Percentiles rank a stretch among this genome's conserved stretches.
Evolutionary conservation across 2,113 vertebrate species (phyloP).

Genomic region (Gobius niger): DNA sequence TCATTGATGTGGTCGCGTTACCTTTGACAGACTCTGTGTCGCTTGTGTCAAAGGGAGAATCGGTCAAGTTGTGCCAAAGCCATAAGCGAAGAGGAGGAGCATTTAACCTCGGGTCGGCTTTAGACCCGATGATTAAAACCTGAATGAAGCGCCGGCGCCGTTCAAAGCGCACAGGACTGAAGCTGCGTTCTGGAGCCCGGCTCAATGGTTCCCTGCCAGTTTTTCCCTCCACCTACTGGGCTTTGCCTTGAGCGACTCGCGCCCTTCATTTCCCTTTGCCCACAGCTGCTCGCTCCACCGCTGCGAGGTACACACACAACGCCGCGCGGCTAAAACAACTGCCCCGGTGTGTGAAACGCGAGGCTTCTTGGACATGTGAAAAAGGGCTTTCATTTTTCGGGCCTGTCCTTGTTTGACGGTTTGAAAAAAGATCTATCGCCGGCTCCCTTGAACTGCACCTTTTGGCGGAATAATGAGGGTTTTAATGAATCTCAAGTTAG

Average conservation of each 20-base stretch:
- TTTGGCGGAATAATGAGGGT: not conserved
- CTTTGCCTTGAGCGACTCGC: slow-evolving; percentile 64
- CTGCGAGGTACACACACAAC: slow-evolving; percentile 37
- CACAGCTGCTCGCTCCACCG: slow-evolving; percentile 47
- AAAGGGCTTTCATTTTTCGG: slow-evolving; percentile 35
- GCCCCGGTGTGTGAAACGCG: slow-evolving; percentile 46
- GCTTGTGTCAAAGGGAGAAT: not conserved
- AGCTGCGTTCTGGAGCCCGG: slow-evolving; percentile 10
- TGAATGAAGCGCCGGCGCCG: not conserved
- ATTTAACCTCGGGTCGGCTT: not conserved
- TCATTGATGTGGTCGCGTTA: too few species aligned
- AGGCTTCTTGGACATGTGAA: slow-evolving; percentile 27
- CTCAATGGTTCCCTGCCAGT: slow-evolving; percentile 7
- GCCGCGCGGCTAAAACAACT: slow-evolving; percentile 29
- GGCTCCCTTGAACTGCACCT: slow-evolving; percentile 6
- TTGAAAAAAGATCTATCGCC: slow-evolving; percentile 1
- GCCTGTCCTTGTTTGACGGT: slow-evolving; percentile 1
- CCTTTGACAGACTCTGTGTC: too few species aligned
- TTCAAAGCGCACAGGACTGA: slow-evolving; percentile 27
- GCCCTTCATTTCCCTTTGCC: slow-evolving; percentile 75
- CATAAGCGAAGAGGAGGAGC: not conserved
- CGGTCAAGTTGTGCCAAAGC: not conserved
- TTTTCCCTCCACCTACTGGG: slow-evolving; percentile 53
- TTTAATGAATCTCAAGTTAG: slow-evolving; percentile 4
- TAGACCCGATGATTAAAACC: not conserved